A percentile compares a stretch with the other conserved stretches of the same genome.
phyloP scores from a whole-genome alignment of 1,140 invertebrate genomes.

The Drosophila dunni region DNA sequence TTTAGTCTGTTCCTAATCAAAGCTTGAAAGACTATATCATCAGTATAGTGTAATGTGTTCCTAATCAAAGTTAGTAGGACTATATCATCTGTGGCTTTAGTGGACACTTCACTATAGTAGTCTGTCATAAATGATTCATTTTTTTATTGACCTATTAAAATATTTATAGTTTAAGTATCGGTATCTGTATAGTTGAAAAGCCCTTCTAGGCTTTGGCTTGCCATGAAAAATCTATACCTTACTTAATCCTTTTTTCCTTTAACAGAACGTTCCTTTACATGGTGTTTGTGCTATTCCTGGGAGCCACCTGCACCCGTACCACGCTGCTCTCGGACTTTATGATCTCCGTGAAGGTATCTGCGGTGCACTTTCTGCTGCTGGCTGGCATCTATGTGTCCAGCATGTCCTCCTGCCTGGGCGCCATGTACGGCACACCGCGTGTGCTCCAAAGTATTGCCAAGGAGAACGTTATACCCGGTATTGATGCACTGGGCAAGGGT shows the following conservation, averaged over 20 bases:
- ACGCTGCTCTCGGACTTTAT: constrained; percentile 93
- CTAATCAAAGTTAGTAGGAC: too few species aligned
- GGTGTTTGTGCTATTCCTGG: constrained; percentile 94
- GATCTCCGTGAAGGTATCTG: constrained; percentile 95
- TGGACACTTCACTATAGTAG: too few species aligned
- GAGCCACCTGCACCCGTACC: constrained; percentile 92
- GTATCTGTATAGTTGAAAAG: too few species aligned
- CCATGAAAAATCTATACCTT: too few species aligned
- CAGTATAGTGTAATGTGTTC: too few species aligned
- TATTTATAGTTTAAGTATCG: too few species aligned
- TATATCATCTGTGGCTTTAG: too few species aligned
- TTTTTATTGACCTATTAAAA: too few species aligned
- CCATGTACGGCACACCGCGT: constrained; percentile 97
- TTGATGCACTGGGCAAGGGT: constrained; percentile 93
- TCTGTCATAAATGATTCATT: too few species aligned
- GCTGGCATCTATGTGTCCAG: constrained; percentile 97
- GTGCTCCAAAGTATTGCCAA: constrained; percentile 97
- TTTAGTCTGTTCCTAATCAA: too few species aligned
- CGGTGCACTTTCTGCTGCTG: constrained; percentile 92
- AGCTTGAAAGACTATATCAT: too few species aligned
- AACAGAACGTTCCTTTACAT: constrained; percentile 95
- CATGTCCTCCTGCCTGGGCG: constrained; percentile 96
- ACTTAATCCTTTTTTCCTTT: constrained; percentile 51
- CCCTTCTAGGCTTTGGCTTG: too few species aligned
- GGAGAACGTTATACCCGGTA: constrained; percentile 96